phyloP scores from a whole-genome alignment of 92 coral and sea anemone genomes.

The Porites divaricata region DNA sequence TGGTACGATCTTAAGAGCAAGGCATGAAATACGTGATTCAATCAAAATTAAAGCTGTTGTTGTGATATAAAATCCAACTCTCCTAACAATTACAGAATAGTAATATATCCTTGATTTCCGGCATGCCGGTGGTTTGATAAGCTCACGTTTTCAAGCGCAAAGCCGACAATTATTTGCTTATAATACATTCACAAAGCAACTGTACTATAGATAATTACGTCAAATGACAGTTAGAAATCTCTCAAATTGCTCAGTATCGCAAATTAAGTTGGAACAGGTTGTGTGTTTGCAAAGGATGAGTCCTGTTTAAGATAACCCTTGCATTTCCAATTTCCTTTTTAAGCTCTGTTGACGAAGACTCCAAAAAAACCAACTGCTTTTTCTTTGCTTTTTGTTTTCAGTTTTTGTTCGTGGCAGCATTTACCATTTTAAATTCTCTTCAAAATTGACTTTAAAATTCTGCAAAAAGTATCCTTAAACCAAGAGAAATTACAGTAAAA shows the following conservation, averaged over 20 bases:
- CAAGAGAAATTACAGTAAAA: no score
- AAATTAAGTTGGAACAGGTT: not conserved
- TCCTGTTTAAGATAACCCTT: no score
- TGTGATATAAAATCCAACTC: not conserved
- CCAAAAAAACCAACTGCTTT: no score
- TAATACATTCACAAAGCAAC: no score
- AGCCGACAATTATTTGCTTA: not conserved
- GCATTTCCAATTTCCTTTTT: not conserved
- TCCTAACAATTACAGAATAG: not conserved
- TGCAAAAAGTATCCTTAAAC: no score
- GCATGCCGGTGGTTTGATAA: constrained; percentile 35
- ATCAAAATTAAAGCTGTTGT: not conserved
- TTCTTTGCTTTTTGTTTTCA: no score
- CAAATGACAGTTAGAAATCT: constrained; percentile 3
- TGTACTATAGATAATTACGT: not conserved
- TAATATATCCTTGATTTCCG: not conserved
- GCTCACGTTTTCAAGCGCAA: not conserved
- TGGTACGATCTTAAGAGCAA: no score
- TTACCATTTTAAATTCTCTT: no score
- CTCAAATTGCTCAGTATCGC: not conserved
- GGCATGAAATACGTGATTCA: not conserved
- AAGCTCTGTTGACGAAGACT: not conserved
- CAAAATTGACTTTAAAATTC: no score
- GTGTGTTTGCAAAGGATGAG: not conserved
- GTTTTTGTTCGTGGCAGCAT: no score